A percentile compares a stretch with the other conserved stretches of the same genome.
phyloP scores from a whole-genome alignment of 2,113 vertebrate genomes.

The Chaetodon auriga region DNA sequence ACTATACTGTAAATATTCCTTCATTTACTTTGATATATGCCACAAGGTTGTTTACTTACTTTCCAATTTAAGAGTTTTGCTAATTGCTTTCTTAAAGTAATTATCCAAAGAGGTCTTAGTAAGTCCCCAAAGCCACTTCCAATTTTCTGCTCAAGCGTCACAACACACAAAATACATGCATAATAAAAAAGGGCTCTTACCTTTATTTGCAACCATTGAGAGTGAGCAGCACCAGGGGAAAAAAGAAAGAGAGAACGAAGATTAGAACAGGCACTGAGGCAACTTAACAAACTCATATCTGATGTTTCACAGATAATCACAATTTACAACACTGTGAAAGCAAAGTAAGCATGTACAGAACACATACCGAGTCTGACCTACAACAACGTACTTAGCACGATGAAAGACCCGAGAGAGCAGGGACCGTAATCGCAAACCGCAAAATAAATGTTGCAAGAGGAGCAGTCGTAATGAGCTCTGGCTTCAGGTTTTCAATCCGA shows the following conservation, averaged over 20 bases:
- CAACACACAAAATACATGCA: constrained; percentile 62
- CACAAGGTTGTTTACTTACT: constrained; percentile 63
- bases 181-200: constrained; percentile 68
- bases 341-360: neutral
- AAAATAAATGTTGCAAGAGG: neutral
- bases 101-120: constrained; percentile 66
- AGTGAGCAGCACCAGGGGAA: constrained; percentile 43
- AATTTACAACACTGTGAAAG: constrained; percentile 13
- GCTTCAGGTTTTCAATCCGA: neutral
- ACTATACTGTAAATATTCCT: constrained; percentile 3
- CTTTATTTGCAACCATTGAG: constrained; percentile 69
- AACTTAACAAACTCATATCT: constrained; percentile 33
- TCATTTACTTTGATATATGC: constrained; percentile 47
- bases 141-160: constrained; percentile 50
- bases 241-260: constrained; percentile 46
- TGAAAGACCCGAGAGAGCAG: neutral
- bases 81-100: constrained; percentile 76
- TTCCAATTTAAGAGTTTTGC: constrained; percentile 61
- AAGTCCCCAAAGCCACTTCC: constrained; percentile 56
- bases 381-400: constrained; percentile 5
- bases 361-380: neutral
- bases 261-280: constrained; percentile 50
- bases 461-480: neutral
- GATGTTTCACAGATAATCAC: constrained; percentile 20
- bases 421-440: neutral